Evolutionary conservation across 2,113 vertebrate species (phyloP), one percentile per base, ranked within the genome.

Genomic region (Menidia beryllina): DNA sequence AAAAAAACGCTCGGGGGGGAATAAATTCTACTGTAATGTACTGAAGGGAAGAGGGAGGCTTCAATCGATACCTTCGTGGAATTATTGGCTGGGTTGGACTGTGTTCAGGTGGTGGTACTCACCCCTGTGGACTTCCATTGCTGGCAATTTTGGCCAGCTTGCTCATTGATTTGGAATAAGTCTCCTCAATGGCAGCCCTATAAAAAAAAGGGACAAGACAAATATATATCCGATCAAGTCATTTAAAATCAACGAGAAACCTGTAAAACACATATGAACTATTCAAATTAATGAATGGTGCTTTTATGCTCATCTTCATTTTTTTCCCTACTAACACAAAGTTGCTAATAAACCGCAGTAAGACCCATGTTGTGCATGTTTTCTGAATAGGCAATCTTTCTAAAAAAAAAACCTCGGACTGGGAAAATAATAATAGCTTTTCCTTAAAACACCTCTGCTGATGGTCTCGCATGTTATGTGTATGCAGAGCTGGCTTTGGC

Each of bases 141-240:
- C 94, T 95, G 15, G 96, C 97, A 82, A 97, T 94, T 90, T 97
- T 98, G 2, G 96, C 94, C 38, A 99, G 93, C 84, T 98, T 99
- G 43, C 92, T 95, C 97, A 99, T 97, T 0, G 97, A 96, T 83
- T 98, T 99, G 39, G 96, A 96, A 59, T 99, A 99, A 4, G 94
- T 95, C 88, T 99, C 97, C 83, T 98, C 97, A 0, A 99, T 88
- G 45, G 96, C 92, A 3, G 96, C 96, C 84, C 97, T 98, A 64
- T n/a, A 39, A 0, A 7, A 26, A 23, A 70, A 34, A 73, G n/a
- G 83, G 20, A 77, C 6, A 83, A 10, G 41, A 2, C 60, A 47
- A 45, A 3, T 8, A 26, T 25, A 10, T 7, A 24, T 43, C 3
- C 11, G 5, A 34, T 34, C 1, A 34, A 5, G 30, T 34, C 8